Conservation (phyloP, 2,113 vertebrate species). For the Rattus norvegicus region GRCr8 NC_086019.1:89985001-89985500, state of each 20-base stretch:
- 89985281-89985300: conserved; percentile 63
- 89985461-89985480: conserved; percentile 87
- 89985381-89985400: conserved; percentile 91
- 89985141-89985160: conserved; percentile 67
- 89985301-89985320: conserved; percentile 67
- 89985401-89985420: conserved; percentile 82
- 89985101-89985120: background rate
- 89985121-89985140: background rate
- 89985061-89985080: conserved; percentile 75
- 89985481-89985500: conserved; percentile 92
- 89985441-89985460: conserved; percentile 8
- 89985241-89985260: conserved; percentile 92
- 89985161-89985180: conserved; percentile 78
- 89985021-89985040: conserved; percentile 64
- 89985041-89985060: conserved; percentile 61
- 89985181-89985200: conserved; percentile 87
- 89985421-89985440: conserved; percentile 72
- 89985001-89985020: conserved; percentile 82
- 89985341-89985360: conserved; percentile 87
- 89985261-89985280: background rate
- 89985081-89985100: conserved; percentile 32
- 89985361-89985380: conserved; percentile 94
- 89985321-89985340: conserved; percentile 74
- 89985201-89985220: conserved; percentile 95
- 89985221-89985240: conserved; percentile 93